Conservation (phyloP, 2,797 vertebrate species). For the Paramormyrops hopkinsi region DNA sequence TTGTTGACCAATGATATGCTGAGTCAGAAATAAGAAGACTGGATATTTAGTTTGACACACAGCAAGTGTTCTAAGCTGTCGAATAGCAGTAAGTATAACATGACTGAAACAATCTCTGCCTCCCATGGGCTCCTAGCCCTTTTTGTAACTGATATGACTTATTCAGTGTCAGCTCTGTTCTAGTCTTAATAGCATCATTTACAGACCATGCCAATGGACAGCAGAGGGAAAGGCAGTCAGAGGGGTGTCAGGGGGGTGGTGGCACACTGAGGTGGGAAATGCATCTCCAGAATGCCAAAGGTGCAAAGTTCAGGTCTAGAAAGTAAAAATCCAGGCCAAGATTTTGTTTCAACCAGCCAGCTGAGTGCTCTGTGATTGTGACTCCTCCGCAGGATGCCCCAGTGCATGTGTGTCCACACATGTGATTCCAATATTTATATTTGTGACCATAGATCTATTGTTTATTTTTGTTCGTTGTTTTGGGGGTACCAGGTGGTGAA, state of each 20-base stretch:
- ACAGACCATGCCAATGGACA: background rate
- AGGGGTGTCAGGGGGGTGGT: constrained; percentile 49
- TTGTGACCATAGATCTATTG: constrained; percentile 1
- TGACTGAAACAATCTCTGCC: background rate
- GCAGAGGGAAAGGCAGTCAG: constrained; percentile 34
- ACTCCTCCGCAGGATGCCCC: constrained; percentile 35
- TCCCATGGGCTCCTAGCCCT: background rate
- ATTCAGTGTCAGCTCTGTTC: background rate
- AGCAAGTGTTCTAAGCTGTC: background rate
- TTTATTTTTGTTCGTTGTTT: background rate
- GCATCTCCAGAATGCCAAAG: constrained; percentile 26
- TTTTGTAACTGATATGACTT: background rate
- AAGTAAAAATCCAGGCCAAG: background rate
- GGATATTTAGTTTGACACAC: background rate
- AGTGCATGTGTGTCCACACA: background rate
- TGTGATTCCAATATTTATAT: background rate
- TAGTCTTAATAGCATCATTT: background rate
- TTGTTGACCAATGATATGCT: background rate
- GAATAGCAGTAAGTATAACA: background rate
- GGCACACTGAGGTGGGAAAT: constrained; percentile 45
- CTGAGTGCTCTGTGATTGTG: background rate
- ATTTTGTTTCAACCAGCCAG: background rate
- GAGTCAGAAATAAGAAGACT: background rate
- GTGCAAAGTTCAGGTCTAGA: background rate
- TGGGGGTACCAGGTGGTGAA: background rate